Evolutionary conservation across 2,888 invertebrate genomes (phyloP).

Genomic region (Parnassius mnemosyne): DNA sequence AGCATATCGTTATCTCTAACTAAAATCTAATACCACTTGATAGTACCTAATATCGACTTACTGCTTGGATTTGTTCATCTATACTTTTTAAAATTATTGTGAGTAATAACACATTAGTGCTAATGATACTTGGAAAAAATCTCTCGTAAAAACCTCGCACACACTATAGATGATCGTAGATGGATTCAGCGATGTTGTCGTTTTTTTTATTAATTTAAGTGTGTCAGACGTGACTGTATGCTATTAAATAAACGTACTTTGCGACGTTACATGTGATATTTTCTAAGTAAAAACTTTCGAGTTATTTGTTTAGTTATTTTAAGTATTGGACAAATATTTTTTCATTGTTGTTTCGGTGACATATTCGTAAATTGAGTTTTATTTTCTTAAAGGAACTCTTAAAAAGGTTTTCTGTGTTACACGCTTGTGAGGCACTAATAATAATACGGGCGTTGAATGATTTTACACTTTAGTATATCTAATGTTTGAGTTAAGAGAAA

Average conservation of each 20-base stretch:
- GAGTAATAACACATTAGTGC: background rate
- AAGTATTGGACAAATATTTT: slow-evolving; percentile 4
- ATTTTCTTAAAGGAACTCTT: background rate
- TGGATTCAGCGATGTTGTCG: too few relatives aligned
- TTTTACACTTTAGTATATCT: too few relatives aligned
- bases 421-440: too few relatives aligned
- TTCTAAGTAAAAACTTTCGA: slow-evolving; percentile 4
- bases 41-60: slow-evolving; percentile 13
- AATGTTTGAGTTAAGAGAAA: too few relatives aligned
- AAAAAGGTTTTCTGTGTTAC: slow-evolving; percentile 3
- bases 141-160: background rate
- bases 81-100: background rate
- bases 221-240: background rate
- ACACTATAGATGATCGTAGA: background rate
- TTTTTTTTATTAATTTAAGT: background rate
- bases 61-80: slow-evolving; percentile 6
- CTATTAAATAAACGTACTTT: background rate
- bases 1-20: slow-evolving; percentile 9
- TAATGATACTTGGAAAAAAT: slow-evolving; percentile 3
- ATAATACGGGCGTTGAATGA: too few relatives aligned
- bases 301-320: slow-evolving; percentile 8
- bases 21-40: slow-evolving; percentile 27
- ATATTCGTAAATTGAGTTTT: too few relatives aligned
- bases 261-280: background rate
- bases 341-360: background rate